Percentiles rank a stretch among this genome's conserved stretches.
Evolutionary conservation across 2,888 invertebrate genomes (phyloP).

Genomic region (Plebejus anna): DNA sequence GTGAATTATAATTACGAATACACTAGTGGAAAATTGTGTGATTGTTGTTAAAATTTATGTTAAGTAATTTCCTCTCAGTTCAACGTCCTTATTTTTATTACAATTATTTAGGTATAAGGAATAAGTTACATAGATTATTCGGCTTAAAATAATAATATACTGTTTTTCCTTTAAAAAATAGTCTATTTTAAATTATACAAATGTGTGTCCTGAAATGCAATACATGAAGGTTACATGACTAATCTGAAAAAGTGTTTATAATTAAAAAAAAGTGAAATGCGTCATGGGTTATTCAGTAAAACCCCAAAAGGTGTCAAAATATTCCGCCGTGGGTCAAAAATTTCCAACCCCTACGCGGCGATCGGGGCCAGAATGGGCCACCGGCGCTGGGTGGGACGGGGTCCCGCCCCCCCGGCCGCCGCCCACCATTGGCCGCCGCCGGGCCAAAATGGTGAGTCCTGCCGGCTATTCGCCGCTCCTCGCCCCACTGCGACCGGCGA

Average conservation of each 20-base stretch:
- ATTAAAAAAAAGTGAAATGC: neutral
- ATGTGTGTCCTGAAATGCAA: neutral
- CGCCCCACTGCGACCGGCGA: constrained; percentile 53
- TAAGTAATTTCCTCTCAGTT: constrained; percentile 10
- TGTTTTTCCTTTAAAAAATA: neutral
- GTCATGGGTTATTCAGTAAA: neutral
- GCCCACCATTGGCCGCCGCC: constrained; percentile 55
- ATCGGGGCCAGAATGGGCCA: constrained; percentile 43
- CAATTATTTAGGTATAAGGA: neutral
- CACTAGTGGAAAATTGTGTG: neutral
- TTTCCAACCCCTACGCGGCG: constrained; percentile 54
- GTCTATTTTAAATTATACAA: neutral
- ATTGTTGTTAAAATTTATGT: neutral
- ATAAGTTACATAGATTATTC: neutral
- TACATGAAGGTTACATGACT: neutral
- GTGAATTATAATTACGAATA: neutral
- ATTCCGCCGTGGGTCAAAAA: neutral
- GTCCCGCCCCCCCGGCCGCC: constrained; percentile 53
- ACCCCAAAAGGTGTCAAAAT: constrained; percentile 17
- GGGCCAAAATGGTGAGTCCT: constrained; percentile 50
- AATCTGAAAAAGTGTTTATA: neutral
- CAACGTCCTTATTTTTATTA: neutral
- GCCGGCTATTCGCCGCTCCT: constrained; percentile 55
- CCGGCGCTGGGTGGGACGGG: constrained; percentile 54
- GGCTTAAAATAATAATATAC: neutral